Evolutionary conservation across 53 echinoderm and acorn worm species (phyloP).

Genomic region (Echinometra lucunter): DNA sequence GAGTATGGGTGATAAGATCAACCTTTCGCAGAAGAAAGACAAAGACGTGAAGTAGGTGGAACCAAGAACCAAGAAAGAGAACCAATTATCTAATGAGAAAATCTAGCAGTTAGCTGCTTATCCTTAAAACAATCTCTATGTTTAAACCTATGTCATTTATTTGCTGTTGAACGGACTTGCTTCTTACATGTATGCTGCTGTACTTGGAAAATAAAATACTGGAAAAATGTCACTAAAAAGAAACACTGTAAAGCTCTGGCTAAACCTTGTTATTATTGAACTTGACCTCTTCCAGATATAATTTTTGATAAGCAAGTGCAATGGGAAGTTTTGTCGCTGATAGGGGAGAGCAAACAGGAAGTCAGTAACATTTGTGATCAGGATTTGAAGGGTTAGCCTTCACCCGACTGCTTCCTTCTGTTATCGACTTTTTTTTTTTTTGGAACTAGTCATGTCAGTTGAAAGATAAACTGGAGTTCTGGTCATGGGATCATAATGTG

Average conservation of each 20-base stretch:
- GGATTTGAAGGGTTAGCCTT: neutral
- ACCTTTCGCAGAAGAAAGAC: slow-evolving; percentile 97
- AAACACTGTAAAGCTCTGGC: no score
- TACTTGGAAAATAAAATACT: no score
- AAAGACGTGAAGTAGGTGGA: slow-evolving; percentile 54
- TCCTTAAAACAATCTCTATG: neutral
- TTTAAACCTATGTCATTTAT: no score
- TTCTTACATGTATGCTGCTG: no score
- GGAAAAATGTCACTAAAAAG: no score
- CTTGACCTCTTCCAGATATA: neutral
- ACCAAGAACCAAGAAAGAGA: neutral
- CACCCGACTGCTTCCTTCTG: neutral
- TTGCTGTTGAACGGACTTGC: no score
- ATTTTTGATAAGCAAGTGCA: neutral
- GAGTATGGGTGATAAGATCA: slow-evolving; percentile 98
- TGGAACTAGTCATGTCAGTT: neutral
- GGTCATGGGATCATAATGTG: no score
- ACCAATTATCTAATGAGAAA: no score
- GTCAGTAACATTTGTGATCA: neutral
- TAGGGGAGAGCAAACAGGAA: neutral
- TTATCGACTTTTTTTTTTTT: neutral
- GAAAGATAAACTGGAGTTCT: no score
- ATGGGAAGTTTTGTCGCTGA: neutral
- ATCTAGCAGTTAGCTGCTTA: neutral
- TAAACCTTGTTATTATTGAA: no score